Percentiles rank a stretch among this genome's conserved stretches.
Evolutionary conservation across 2,797 vertebrate genomes (phyloP).

Genomic region (Acipenser ruthenus): DNA sequence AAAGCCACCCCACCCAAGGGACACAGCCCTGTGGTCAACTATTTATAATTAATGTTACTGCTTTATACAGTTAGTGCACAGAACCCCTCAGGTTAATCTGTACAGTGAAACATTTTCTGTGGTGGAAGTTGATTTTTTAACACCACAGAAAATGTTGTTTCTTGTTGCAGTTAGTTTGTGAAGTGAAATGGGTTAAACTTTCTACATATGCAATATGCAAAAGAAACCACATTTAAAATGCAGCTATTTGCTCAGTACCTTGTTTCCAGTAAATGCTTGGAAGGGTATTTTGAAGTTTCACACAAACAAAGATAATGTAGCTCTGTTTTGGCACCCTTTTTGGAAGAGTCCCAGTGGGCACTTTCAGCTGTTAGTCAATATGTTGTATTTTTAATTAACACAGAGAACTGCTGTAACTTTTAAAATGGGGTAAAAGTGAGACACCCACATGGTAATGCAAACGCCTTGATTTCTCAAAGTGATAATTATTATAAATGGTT

Average conservation of each 20-base stretch:
- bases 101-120: no score
- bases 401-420: not conserved
- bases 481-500: not conserved
- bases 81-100: no score
- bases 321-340: not conserved
- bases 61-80: no score
- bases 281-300: not conserved
- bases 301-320: not conserved
- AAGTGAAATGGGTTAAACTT: not conserved
- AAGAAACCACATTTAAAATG: not conserved
- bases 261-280: not conserved
- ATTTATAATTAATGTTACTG: no score
- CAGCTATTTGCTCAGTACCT: not conserved
- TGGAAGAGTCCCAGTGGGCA: not conserved
- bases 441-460: no score
- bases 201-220: not conserved
- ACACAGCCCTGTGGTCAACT: no score
- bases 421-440: not conserved
- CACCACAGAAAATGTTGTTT: no score
- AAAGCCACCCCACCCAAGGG: no score
- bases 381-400: not conserved
- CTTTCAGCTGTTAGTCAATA: not conserved
- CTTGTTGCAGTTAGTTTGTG: not conserved
- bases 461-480: no score
- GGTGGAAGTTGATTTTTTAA: no score